phyloP scores from a whole-genome alignment of 1,140 invertebrate species.

The Orchestia grillus region DNA sequence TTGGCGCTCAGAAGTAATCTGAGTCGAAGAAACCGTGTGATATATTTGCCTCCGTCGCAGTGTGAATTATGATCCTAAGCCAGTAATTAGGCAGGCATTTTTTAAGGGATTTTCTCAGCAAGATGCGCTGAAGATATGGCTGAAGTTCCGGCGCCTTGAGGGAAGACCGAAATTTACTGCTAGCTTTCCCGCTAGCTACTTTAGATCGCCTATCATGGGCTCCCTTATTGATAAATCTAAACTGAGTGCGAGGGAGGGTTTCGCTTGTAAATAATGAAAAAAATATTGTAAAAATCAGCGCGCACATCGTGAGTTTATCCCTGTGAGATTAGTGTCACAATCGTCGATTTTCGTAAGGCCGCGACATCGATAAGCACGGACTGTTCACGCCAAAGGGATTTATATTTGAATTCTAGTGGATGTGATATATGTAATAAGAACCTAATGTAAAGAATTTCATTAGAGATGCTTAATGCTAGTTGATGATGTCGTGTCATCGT shows the following conservation, averaged over 20 bases:
- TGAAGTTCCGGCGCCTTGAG: conserved; percentile 5
- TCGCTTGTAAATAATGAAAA: neutral
- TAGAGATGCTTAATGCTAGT: no score
- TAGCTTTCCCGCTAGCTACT: neutral
- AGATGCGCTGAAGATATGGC: conserved; percentile 47
- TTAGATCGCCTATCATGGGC: conserved; percentile 38
- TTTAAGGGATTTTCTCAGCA: conserved; percentile 33
- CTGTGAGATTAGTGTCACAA: neutral
- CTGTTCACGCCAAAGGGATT: no score
- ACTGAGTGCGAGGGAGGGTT: neutral
- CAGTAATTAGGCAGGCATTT: conserved; percentile 47
- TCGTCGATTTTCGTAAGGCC: no score
- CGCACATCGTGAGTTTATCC: neutral
- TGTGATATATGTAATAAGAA: no score
- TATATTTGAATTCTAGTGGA: no score
- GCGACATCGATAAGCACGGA: no score
- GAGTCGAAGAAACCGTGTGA: conserved; percentile 41
- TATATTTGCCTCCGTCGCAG: conserved; percentile 40
- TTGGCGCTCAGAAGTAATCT: conserved; percentile 48
- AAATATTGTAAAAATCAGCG: neutral
- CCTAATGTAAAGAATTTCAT: no score
- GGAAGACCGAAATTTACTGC: neutral
- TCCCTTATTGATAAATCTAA: neutral
- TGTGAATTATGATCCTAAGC: conserved; percentile 51
- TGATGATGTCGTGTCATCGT: no score